Conservation (phyloP, 1,140 invertebrate species). For the Acromyrmex heyeri region DNA sequence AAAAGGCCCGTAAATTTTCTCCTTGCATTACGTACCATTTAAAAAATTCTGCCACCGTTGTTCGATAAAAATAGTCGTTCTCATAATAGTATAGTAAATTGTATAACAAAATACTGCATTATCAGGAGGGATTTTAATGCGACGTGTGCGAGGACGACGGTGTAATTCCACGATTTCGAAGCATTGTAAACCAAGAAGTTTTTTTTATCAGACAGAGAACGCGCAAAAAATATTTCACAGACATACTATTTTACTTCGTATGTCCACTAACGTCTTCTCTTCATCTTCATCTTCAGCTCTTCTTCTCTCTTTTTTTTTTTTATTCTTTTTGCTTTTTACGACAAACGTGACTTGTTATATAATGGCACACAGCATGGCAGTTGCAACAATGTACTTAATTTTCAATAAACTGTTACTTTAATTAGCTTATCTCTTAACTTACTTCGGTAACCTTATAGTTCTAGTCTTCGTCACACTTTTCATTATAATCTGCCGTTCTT, state of each 20-base stretch:
- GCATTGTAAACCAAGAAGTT: slow-evolving; percentile 51
- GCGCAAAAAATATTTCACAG: slow-evolving; percentile 63
- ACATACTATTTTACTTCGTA: slow-evolving; percentile 33
- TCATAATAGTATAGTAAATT: slow-evolving; percentile 9
- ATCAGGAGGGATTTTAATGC: slow-evolving; percentile 33
- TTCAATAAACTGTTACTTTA: slow-evolving; percentile 81
- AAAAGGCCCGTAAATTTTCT: slow-evolving; percentile 25
- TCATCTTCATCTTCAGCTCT: slow-evolving; percentile 35
- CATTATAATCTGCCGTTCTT: slow-evolving; percentile 5
- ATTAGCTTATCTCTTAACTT: slow-evolving; percentile 78
- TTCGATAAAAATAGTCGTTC: slow-evolving; percentile 13
- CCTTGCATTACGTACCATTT: background rate
- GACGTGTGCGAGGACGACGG: slow-evolving; percentile 33
- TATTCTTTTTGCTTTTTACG: slow-evolving; percentile 75
- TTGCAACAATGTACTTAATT: slow-evolving; percentile 84
- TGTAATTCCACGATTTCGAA: slow-evolving; percentile 46
- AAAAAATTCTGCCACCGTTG: background rate
- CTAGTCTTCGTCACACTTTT: slow-evolving; percentile 66
- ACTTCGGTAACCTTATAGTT: slow-evolving; percentile 63
- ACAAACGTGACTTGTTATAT: slow-evolving; percentile 84
- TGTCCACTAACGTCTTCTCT: slow-evolving; percentile 10
- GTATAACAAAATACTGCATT: slow-evolving; percentile 28
- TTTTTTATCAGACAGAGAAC: slow-evolving; percentile 61
- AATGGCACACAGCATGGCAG: slow-evolving; percentile 87
- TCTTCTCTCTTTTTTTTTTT: slow-evolving; percentile 43